phyloP scores from a whole-genome alignment of 1,140 invertebrate genomes.

The Drosophila repletoides region DNA sequence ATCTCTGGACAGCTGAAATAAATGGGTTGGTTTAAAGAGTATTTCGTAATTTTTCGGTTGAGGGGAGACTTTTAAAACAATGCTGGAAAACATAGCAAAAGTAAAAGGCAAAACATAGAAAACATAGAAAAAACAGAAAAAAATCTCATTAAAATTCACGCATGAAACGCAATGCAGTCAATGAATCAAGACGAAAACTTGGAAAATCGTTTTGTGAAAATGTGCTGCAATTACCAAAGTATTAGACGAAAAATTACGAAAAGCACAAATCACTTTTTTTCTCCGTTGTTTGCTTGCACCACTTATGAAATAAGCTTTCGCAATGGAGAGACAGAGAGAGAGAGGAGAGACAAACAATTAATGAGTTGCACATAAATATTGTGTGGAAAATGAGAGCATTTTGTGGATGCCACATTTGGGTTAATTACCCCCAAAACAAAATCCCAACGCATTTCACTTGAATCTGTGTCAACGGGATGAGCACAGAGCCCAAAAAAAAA shows the following conservation, averaged over 20 bases:
- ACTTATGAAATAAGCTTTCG: constrained; percentile 16
- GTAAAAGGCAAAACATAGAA: not conserved
- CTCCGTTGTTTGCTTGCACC: not conserved
- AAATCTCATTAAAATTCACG: constrained; percentile 5
- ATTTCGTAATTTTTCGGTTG: too few relatives aligned
- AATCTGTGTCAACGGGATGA: constrained; percentile 39
- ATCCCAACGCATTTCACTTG: constrained; percentile 9
- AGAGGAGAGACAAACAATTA: not conserved
- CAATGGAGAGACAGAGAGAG: not conserved
- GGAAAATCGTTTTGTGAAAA: constrained; percentile 16
- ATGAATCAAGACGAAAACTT: constrained; percentile 15
- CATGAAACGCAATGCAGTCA: constrained; percentile 4
- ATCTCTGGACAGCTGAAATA: too few relatives aligned
- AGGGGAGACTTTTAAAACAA: constrained; percentile 1
- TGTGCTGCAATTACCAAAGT: not conserved
- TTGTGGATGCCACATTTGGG: constrained; percentile 17
- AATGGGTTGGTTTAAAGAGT: too few relatives aligned
- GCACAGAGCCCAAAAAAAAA: too few relatives aligned
- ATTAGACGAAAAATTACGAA: constrained; percentile 12
- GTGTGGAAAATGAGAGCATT: constrained; percentile 13
- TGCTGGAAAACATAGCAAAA: not conserved
- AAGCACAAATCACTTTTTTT: constrained; percentile 9
- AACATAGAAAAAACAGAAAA: not conserved
- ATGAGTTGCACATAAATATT: not conserved
- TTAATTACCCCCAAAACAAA: constrained; percentile 27